These are phyloP conservation scores for Thelaira solivaga DNA, from an alignment of 2,888 invertebrate genomes.

Conservation along the genomic window DNA sequence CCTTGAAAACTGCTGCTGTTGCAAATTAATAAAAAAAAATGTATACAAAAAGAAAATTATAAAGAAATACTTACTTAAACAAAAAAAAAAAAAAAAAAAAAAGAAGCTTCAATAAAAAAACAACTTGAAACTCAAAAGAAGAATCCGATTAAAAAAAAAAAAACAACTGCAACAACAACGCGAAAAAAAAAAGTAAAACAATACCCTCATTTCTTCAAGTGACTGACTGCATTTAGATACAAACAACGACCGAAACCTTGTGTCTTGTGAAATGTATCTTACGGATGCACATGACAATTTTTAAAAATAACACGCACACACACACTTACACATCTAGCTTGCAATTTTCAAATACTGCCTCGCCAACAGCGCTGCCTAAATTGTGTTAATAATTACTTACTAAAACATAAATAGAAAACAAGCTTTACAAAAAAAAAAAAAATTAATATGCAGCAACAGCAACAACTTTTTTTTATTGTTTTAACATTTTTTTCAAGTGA, in stretches of 20 bases:
- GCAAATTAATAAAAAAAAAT: constrained; percentile 21
- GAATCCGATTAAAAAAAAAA: constrained; percentile 16
- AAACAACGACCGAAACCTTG: constrained; percentile 62
- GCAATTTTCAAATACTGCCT: not conserved
- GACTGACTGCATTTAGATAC: constrained; percentile 56
- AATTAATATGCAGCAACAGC: not conserved
- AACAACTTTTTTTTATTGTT: not conserved
- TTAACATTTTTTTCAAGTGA: not conserved
- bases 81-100: constrained; percentile 30
- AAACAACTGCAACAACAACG: constrained; percentile 13
- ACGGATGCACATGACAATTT: constrained; percentile 64
- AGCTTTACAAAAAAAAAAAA: not conserved
- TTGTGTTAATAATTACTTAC: constrained; percentile 22
- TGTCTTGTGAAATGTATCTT: constrained; percentile 63
- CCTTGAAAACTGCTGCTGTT: constrained; percentile 59
- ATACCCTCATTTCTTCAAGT: constrained; percentile 60
- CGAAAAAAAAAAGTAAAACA: constrained; percentile 56
- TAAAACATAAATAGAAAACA: not conserved
- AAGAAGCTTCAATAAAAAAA: constrained; percentile 39
- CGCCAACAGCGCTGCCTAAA: not conserved
- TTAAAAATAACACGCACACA: constrained; percentile 21
- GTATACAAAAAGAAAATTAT: constrained; percentile 1
- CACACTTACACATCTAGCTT: not conserved
- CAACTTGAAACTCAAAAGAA: constrained; percentile 37
- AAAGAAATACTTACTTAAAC: constrained; percentile 31